Evolutionary conservation across 2,888 invertebrate genomes (phyloP).

Genomic region (Cephalotes varians): DNA sequence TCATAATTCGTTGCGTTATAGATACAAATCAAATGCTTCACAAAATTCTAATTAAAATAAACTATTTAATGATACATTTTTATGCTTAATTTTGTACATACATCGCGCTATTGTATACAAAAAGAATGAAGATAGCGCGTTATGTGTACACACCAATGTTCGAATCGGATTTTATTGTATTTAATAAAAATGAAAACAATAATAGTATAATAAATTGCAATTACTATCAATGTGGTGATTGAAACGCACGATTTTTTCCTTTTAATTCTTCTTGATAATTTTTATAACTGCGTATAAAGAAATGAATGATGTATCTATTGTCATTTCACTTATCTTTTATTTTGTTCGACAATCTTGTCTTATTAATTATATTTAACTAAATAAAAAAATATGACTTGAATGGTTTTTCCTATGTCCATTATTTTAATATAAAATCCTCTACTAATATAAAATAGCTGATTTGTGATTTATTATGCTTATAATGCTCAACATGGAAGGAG

Average conservation of each 20-base stretch:
- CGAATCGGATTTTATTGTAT: neutral
- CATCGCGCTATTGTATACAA: neutral
- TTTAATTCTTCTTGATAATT: neutral
- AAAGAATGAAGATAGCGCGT: neutral
- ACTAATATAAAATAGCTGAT: neutral
- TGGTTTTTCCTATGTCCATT: neutral
- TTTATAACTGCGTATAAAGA: neutral
- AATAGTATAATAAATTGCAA: constrained; percentile 5
- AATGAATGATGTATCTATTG: constrained; percentile 4
- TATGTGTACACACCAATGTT: neutral
- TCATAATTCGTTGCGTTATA: neutral
- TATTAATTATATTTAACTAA: neutral
- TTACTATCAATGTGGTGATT: neutral
- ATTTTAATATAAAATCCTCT: neutral
- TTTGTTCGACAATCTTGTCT: neutral
- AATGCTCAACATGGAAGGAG: constrained; percentile 38
- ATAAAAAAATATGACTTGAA: neutral
- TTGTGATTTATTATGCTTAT: neutral
- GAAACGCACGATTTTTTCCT: neutral
- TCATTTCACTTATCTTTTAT: neutral
- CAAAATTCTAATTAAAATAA: too few species aligned
- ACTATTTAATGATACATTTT: neutral
- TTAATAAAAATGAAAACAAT: constrained; percentile 9
- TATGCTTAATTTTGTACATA: neutral
- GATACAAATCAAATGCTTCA: neutral